These are phyloP conservation scores for Xerus rutilus DNA, from an alignment of 2,797 vertebrate species.

Conservation along the genomic window DNA sequence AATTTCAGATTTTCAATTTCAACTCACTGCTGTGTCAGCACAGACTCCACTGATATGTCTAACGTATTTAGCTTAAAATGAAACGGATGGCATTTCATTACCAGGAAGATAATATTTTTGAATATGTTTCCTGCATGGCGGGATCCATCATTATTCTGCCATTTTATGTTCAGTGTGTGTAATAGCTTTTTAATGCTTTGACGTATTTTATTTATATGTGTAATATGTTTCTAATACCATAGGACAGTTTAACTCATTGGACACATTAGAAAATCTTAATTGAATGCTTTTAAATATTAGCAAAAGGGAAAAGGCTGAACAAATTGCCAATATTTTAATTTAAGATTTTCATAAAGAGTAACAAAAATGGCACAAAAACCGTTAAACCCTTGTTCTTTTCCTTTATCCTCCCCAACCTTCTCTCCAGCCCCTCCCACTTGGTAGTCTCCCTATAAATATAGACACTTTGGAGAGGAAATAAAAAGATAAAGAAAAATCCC, in stretches of 20 bases:
- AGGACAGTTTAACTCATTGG: conserved; percentile 88
- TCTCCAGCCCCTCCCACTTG: background rate
- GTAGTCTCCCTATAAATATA: conserved; percentile 79
- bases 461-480: conserved; percentile 82
- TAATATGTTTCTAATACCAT: conserved; percentile 90
- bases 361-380: conserved; percentile 69
- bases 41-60: conserved; percentile 93
- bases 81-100: conserved; percentile 93
- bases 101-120: conserved; percentile 94
- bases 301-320: conserved; percentile 82
- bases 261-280: conserved; percentile 89
- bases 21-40: conserved; percentile 94
- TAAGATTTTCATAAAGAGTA: conserved; percentile 83
- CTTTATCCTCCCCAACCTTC: conserved; percentile 44
- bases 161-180: conserved; percentile 91
- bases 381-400: conserved; percentile 78
- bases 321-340: conserved; percentile 86
- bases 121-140: conserved; percentile 93
- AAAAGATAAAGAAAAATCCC: conserved; percentile 83
- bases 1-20: conserved; percentile 96
- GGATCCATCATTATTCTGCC: conserved; percentile 92
- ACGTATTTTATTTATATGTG: conserved; percentile 91
- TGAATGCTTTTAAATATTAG: conserved; percentile 89
- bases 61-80: conserved; percentile 92
- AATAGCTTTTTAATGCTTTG: conserved; percentile 93